Evolutionary conservation across 2,797 vertebrate genomes (phyloP), one percentile per base, ranked within the genome.

Genomic region (Cossypha niveicapilla): DNA sequence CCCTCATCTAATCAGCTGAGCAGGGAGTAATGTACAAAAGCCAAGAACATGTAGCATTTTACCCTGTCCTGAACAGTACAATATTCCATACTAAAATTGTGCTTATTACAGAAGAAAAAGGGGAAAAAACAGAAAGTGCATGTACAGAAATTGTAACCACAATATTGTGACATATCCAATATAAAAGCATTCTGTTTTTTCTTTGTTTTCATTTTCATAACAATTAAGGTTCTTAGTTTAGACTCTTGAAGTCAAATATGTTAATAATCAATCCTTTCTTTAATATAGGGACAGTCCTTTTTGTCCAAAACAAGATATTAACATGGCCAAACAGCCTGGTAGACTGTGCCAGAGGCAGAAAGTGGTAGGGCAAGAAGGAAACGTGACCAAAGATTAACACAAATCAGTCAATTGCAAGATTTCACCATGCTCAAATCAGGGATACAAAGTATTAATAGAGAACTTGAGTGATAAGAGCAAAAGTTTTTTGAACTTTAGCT

Each of bases 391-490:
- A 54, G 13, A 68, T 32, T 37, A 80, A 57, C 22, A 32, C 8
- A 76, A 39, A 81, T 47, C 24, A 61, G 57, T 18, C 21, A 48
- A 34, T 13, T 93, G 74, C 74, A 90, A 93, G 42, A 67, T 91
- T 92, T 96, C 79, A 80, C 28, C 19, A 34, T 45, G 35, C 44
- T 85, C 84, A 56, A 82, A 66, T 82, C 76, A 96, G 73, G 83
- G 18, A 67, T 37, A 70, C 30, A 66, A 61, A 63, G 44, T 74
- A 93, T 88, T 91, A 92, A 92, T 32, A 53, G 70, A 75, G 14
- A 86, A 22, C 16, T 41, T 63, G 23, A 48, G 17, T 39, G 19
- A 35, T 21, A 51, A 71, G 2, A 75, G 16, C 4, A 14, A 16
- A 72, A 68, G 16, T 8, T 37, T 56, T 67, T n/a, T 57, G 18